Evolutionary conservation across 1,140 invertebrate genomes (phyloP).

Genomic region (Panagrolaimus sp.): DNA sequence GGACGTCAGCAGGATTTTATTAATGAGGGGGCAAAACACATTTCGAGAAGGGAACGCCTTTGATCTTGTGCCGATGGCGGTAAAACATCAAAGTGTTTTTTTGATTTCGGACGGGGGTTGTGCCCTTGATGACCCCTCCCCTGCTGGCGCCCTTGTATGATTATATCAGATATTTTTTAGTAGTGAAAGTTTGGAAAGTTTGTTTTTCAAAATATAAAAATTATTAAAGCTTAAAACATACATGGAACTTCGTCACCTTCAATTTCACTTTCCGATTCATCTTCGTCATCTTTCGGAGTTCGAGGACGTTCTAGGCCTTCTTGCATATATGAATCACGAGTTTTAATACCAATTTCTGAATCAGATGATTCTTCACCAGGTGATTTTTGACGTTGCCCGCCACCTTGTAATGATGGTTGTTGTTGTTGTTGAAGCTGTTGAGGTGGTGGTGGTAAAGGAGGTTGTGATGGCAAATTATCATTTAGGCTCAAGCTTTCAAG

Average conservation of each 20-base stretch:
- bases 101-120: not conserved
- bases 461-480: not conserved
- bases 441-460: slow-evolving; percentile 2
- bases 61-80: too few species aligned
- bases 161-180: too few species aligned
- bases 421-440: not conserved
- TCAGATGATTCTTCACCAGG: slow-evolving; percentile 24
- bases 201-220: not conserved
- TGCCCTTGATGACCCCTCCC: too few species aligned
- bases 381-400: too few species aligned
- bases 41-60: too few species aligned
- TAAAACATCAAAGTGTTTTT: slow-evolving; percentile 1
- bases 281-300: slow-evolving; percentile 12
- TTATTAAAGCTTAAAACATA: slow-evolving; percentile 24
- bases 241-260: slow-evolving; percentile 28
- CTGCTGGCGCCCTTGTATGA: too few species aligned
- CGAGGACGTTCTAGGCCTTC: slow-evolving; percentile 34
- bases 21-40: too few species aligned
- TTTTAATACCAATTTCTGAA: slow-evolving; percentile 39
- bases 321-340: slow-evolving; percentile 33
- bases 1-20: too few species aligned
- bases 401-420: not conserved
- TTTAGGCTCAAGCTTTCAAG: slow-evolving; percentile 3
- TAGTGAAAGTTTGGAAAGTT: not conserved
- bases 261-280: slow-evolving; percentile 36